Evolutionary conservation across 2,888 invertebrate species (phyloP), one percentile per base, ranked within the genome.

Genomic region (Meta bourneti): DNA sequence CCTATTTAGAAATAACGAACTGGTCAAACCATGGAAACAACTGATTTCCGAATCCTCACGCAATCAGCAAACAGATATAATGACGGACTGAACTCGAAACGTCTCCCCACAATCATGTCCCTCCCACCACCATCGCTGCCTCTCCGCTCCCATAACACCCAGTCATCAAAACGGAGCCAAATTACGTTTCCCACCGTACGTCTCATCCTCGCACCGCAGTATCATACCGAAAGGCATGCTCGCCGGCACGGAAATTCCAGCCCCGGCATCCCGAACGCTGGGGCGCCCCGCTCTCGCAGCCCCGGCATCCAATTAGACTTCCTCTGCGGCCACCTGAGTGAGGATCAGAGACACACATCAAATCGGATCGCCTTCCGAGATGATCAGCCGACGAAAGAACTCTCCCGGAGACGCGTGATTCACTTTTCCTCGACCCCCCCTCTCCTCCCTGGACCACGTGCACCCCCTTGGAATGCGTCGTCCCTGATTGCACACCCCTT

Each of bases 401-500:
- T 34, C 34, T 34, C 1, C 34, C 34, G 71, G 49, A 20, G 20
- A 52, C 20, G 52, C 20, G 74, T 77, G 77, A 88, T 91, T 91
- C 85, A 86, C 87, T 91, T 84, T 34, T 74, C 90, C 9, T n/a
- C n/a, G 54, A 20, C 54, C 74, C n/a, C 20, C 77, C 69, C 34
- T 34, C 34, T 4, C 34, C 4, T 34, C 34, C 34, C 34, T 34
- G 34, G 34, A 48, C 7, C 61, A 54, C 34, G 34, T 34, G 34
- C 34, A 34, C 34, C 34, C 34, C 34, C 34, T 34, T 34, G 85
- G 85, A 77, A 61, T 77, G 52, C 19, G 69, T 77, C 81, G 87
- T 20, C 87, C 83, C 84, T 90, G 89, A 90, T 90, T 90, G 84
- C 82, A 7, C n/a, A n/a, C 71, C 51, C 34, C 34, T 34, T 34